A percentile compares a stretch with the other conserved stretches of the same genome.
Conservation (phyloP, 2,888 invertebrate species). For the Portevinia maculata region DNA sequence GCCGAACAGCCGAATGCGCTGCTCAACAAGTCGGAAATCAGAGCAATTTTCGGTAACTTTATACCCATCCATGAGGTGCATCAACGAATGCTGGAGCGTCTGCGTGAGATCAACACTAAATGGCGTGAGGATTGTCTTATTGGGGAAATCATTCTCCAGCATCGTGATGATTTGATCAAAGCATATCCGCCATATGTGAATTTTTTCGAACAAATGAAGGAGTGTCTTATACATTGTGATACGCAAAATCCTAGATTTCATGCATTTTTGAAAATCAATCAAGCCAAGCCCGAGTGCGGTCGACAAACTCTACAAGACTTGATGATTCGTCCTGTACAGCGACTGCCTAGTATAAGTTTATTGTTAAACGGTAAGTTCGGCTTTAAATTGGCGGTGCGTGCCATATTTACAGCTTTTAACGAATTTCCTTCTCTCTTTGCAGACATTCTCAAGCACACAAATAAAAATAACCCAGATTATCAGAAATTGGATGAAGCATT, state of each 20-base stretch:
- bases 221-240: conserved; percentile 95
- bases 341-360: conserved; percentile 97
- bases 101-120: conserved; percentile 83
- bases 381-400: background rate
- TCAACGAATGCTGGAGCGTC: conserved; percentile 87
- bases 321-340: conserved; percentile 98
- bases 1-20: conserved; percentile 90
- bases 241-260: conserved; percentile 97
- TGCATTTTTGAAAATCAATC: conserved; percentile 98
- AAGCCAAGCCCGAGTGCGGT: conserved; percentile 97
- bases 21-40: conserved; percentile 94
- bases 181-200: conserved; percentile 99
- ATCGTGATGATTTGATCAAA: conserved; percentile 93
- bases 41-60: conserved; percentile 97
- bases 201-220: conserved; percentile 98
- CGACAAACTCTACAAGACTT: conserved; percentile 97
- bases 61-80: conserved; percentile 97
- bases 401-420: background rate
- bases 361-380: conserved; percentile 91
- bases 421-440: conserved; percentile 76
- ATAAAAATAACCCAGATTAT: conserved; percentile 94
- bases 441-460: conserved; percentile 97
- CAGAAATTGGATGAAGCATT: conserved; percentile 92
- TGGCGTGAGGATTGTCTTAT: conserved; percentile 95
- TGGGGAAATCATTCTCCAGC: conserved; percentile 94